Percentiles rank a stretch among this genome's conserved stretches.
These are phyloP conservation scores for Andrena chrysosceles DNA, from an alignment of 2,888 invertebrate species.

Conservation along the genomic window DNA sequence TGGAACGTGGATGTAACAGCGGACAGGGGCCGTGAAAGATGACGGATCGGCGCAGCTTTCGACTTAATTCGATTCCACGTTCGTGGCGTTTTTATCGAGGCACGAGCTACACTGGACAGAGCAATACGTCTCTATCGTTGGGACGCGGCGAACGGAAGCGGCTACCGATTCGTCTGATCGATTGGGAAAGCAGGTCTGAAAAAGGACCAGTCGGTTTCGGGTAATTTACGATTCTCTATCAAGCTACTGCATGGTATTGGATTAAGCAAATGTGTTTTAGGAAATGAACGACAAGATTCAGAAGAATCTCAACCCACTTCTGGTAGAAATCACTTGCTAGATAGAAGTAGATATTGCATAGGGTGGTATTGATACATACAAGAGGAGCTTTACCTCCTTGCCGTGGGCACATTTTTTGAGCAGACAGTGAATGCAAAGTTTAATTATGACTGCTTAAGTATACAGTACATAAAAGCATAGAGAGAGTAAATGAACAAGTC, in stretches of 20 bases:
- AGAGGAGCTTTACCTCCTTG: too few species aligned
- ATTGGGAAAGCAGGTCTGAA: constrained; percentile 19
- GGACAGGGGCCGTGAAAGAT: constrained; percentile 43
- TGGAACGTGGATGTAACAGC: constrained; percentile 25
- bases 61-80: constrained; percentile 43
- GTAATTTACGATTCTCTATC: constrained; percentile 10
- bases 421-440: too few species aligned
- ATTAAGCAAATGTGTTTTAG: background rate
- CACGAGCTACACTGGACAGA: background rate
- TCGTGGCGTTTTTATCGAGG: constrained; percentile 34
- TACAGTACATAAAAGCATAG: too few species aligned
- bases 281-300: background rate
- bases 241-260: background rate
- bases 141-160: constrained; percentile 24
- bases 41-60: constrained; percentile 30
- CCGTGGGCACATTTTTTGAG: too few species aligned
- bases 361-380: too few species aligned
- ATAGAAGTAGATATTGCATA: too few species aligned
- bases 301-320: background rate
- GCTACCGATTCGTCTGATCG: constrained; percentile 42
- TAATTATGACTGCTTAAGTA: too few species aligned
- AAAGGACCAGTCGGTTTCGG: background rate
- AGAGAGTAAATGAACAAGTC: too few species aligned
- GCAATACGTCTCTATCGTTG: constrained; percentile 50
- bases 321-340: too few species aligned